Percentiles rank a stretch among this genome's conserved stretches.
These are phyloP conservation scores for Drosophila mulleri DNA, from an alignment of 2,888 invertebrate species.

Conservation along the genomic window DNA sequence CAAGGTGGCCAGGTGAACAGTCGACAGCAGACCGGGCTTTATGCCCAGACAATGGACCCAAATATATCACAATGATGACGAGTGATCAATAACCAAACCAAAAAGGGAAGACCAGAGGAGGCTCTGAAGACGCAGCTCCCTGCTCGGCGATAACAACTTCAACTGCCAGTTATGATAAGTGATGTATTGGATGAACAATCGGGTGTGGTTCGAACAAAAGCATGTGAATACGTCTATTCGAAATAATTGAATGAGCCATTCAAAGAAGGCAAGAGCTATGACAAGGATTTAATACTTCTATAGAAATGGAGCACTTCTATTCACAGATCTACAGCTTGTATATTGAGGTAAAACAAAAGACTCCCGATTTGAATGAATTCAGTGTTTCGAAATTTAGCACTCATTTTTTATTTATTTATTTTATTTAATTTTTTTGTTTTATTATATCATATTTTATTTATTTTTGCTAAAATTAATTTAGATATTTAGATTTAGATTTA, in stretches of 20 bases:
- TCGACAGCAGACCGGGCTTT: slow-evolving; percentile 41
- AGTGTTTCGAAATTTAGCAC: too few species aligned
- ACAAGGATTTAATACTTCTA: neutral
- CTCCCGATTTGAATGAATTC: too few species aligned
- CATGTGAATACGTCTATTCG: neutral
- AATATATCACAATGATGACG: slow-evolving; percentile 74
- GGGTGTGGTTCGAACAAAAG: slow-evolving; percentile 16
- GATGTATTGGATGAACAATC: slow-evolving; percentile 35
- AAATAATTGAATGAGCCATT: neutral
- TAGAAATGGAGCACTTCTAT: neutral
- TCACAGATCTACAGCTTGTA: neutral
- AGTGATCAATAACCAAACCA: slow-evolving; percentile 67
- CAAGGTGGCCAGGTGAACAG: slow-evolving; percentile 49
- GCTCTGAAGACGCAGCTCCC: neutral
- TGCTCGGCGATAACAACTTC: slow-evolving; percentile 16
- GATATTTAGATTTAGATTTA: too few species aligned
- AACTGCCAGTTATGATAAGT: slow-evolving; percentile 42
- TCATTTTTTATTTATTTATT: too few species aligned
- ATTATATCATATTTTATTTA: too few species aligned
- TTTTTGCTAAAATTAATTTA: too few species aligned
- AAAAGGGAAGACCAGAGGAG: neutral
- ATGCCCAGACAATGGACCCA: slow-evolving; percentile 66
- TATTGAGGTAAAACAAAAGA: too few species aligned
- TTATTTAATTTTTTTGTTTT: too few species aligned
- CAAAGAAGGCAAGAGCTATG: too few species aligned